A percentile compares a stretch with the other conserved stretches of the same genome.
These are phyloP conservation scores for Chelon labrosus DNA, from an alignment of 2,797 vertebrate genomes.

Conservation along the genomic window DNA sequence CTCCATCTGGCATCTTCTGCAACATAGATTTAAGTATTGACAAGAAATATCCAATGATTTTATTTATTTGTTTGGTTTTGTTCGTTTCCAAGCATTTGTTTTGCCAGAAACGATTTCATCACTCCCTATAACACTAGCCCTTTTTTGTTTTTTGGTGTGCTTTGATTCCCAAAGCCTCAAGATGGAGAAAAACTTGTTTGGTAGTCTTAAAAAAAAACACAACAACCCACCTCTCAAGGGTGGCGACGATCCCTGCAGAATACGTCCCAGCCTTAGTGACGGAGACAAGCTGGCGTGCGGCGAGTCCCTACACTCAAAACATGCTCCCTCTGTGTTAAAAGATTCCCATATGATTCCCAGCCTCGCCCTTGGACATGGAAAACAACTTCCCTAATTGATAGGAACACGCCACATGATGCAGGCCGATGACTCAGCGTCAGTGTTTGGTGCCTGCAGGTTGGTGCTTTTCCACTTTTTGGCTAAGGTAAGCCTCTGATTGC, in stretches of 20 bases:
- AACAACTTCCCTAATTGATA: slow-evolving; percentile 70
- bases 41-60: background rate
- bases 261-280: slow-evolving; percentile 61
- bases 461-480: slow-evolving; percentile 14
- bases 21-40: background rate
- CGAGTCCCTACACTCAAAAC: slow-evolving; percentile 50
- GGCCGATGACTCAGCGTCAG: slow-evolving; percentile 34
- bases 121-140: slow-evolving; percentile 18
- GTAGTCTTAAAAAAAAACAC: slow-evolving; percentile 21
- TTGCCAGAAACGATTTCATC: slow-evolving; percentile 17
- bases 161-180: slow-evolving; percentile 43
- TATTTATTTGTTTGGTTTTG: background rate
- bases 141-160: background rate
- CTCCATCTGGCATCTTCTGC: background rate
- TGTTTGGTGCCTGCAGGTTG: slow-evolving; percentile 48
- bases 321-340: slow-evolving; percentile 47
- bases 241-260: slow-evolving; percentile 50
- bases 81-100: slow-evolving; percentile 17
- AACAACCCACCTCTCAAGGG: slow-evolving; percentile 45
- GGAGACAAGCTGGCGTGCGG: slow-evolving; percentile 53
- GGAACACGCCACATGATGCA: slow-evolving; percentile 40
- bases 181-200: slow-evolving; percentile 52
- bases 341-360: slow-evolving; percentile 64
- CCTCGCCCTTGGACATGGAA: slow-evolving; percentile 59
- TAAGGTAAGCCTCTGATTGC: slow-evolving; percentile 34